These are phyloP conservation scores for Arctocebus calabarensis DNA, from an alignment of 2,797 vertebrate genomes.

Conservation along the genomic window DNA sequence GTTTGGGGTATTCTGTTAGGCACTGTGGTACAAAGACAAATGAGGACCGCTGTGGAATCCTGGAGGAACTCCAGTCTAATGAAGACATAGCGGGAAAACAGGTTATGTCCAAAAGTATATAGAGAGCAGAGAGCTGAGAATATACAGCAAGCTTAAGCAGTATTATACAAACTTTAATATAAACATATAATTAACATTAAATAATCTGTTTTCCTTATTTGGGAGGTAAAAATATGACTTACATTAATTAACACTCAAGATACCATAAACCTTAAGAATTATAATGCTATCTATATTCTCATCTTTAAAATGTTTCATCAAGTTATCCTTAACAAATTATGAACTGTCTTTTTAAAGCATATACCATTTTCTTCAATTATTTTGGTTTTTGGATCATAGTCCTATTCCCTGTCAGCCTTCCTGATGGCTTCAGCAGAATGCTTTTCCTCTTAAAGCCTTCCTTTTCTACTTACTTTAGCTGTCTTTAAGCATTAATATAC, in stretches of 20 bases:
- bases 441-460: background rate
- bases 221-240: background rate
- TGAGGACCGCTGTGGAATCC: background rate
- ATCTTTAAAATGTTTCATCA: background rate
- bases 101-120: background rate
- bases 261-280: background rate
- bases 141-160: background rate
- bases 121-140: background rate
- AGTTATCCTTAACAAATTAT: conserved; percentile 6
- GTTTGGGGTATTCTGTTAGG: background rate
- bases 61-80: background rate
- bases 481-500: background rate
- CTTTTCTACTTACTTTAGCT: background rate
- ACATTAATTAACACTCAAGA: background rate
- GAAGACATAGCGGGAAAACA: background rate
- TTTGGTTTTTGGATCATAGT: background rate
- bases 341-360: background rate
- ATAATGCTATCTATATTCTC: background rate
- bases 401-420: background rate
- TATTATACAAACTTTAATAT: background rate
- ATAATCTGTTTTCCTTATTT: background rate
- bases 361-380: background rate
- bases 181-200: background rate
- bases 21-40: background rate
- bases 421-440: background rate